A percentile compares a stretch with the other conserved stretches of the same genome.
These are phyloP conservation scores for Orchestes rusci DNA, from an alignment of 2,888 invertebrate species.

Conservation along the genomic window DNA sequence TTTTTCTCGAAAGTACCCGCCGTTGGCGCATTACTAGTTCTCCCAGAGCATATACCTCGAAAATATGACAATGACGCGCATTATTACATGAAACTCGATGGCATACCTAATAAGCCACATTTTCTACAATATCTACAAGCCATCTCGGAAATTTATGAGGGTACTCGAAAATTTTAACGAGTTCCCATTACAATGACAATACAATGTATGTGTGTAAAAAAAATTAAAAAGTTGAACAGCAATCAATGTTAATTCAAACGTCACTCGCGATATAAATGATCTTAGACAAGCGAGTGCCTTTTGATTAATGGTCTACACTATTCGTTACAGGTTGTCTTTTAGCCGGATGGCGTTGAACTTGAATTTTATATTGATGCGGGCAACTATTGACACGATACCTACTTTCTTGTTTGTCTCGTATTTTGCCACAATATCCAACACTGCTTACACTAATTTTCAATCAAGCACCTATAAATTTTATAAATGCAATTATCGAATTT, in stretches of 20 bases:
- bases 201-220: constrained; percentile 25
- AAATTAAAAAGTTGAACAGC: constrained; percentile 37
- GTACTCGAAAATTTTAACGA: constrained; percentile 23
- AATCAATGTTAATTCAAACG: constrained; percentile 47
- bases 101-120: constrained; percentile 20
- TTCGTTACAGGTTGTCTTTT: constrained; percentile 34
- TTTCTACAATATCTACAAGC: constrained; percentile 21
- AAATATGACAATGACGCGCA: constrained; percentile 18
- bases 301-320: constrained; percentile 38
- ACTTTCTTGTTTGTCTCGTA: too few species aligned
- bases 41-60: constrained; percentile 11
- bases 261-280: constrained; percentile 44
- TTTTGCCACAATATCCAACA: too few species aligned
- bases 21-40: constrained; percentile 9
- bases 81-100: constrained; percentile 18
- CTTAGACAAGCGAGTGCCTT: constrained; percentile 22
- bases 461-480: too few species aligned
- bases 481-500: too few species aligned
- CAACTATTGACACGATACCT: too few species aligned
- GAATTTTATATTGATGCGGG: constrained; percentile 19
- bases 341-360: constrained; percentile 33
- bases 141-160: constrained; percentile 21
- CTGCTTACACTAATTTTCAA: too few species aligned
- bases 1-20: constrained; percentile 16
- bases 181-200: constrained; percentile 23